phyloP scores from a whole-genome alignment of 2,888 invertebrate species.

The Troides oblongomaculatus region DNA sequence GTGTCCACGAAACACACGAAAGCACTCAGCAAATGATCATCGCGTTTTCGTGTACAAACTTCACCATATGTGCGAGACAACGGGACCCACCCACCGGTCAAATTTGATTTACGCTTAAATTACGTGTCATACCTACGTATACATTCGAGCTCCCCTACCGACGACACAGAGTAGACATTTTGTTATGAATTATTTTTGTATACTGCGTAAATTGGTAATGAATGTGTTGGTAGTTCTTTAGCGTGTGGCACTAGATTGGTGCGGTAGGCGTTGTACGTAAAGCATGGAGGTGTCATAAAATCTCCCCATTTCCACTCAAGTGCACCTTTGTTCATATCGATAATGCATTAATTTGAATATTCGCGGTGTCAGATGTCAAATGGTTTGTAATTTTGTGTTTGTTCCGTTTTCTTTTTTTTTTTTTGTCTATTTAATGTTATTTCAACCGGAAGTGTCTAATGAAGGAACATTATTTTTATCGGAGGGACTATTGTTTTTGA shows the following conservation, averaged over 20 bases:
- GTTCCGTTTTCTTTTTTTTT: constrained; percentile 44
- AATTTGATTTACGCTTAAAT: constrained; percentile 80
- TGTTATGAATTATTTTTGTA: constrained; percentile 1
- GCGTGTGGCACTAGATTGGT: constrained; percentile 42
- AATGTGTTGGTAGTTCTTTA: constrained; percentile 33
- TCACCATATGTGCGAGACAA: constrained; percentile 77
- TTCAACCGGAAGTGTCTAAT: constrained; percentile 56
- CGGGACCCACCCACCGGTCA: constrained; percentile 73
- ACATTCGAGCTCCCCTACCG: constrained; percentile 43
- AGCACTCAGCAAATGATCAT: constrained; percentile 65
- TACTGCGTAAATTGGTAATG: constrained; percentile 13
- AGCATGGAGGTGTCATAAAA: constrained; percentile 56
- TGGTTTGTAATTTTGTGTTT: constrained; percentile 76
- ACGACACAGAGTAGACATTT: constrained; percentile 44
- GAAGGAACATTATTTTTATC: constrained; percentile 9
- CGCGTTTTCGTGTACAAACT: constrained; percentile 55
- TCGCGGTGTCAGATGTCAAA: constrained; percentile 80
- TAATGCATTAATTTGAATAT: constrained; percentile 80
- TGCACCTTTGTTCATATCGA: constrained; percentile 71
- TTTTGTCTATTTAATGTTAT: constrained; percentile 57
- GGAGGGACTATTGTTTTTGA: not conserved
- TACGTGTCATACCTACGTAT: constrained; percentile 73
- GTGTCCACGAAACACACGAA: constrained; percentile 65
- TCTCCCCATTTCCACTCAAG: constrained; percentile 65
- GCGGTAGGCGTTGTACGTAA: constrained; percentile 43